Percentiles rank a stretch among this genome's conserved stretches.
Evolutionary conservation across 1,140 invertebrate genomes (phyloP).

Genomic region (Mactra quadrangularis): DNA sequence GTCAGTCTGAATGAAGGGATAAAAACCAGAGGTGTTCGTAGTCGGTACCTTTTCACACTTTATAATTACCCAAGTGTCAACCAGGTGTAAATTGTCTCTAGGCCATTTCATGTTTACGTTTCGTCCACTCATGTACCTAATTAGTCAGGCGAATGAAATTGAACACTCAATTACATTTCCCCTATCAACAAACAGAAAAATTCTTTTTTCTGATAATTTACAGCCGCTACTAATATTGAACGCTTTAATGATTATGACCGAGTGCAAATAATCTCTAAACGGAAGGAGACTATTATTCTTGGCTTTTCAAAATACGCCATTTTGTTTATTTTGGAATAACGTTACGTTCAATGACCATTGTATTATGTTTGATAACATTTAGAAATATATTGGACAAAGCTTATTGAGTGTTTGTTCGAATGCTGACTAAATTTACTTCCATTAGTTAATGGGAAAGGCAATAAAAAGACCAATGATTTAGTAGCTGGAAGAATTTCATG

Average conservation of each 20-base stretch:
- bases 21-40: constrained; percentile 35
- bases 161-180: background rate
- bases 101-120: constrained; percentile 23
- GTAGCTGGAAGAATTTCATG: too few species aligned
- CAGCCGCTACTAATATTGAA: background rate
- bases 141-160: background rate
- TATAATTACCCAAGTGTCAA: constrained; percentile 48
- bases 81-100: constrained; percentile 52
- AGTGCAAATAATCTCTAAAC: background rate
- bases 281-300: too few species aligned
- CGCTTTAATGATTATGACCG: background rate
- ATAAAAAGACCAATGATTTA: too few species aligned
- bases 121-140: background rate
- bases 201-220: too few species aligned
- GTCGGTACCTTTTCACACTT: constrained; percentile 49
- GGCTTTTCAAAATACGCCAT: too few species aligned
- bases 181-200: background rate
- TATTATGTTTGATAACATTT: too few species aligned
- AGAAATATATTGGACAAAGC: too few species aligned
- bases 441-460: too few species aligned
- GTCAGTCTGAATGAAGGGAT: constrained; percentile 1
- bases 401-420: too few species aligned
- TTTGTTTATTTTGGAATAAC: too few species aligned
- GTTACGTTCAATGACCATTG: too few species aligned
- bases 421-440: too few species aligned